phyloP scores from a whole-genome alignment of 2,888 invertebrate genomes.

The Hyppa rectilinea region DNA sequence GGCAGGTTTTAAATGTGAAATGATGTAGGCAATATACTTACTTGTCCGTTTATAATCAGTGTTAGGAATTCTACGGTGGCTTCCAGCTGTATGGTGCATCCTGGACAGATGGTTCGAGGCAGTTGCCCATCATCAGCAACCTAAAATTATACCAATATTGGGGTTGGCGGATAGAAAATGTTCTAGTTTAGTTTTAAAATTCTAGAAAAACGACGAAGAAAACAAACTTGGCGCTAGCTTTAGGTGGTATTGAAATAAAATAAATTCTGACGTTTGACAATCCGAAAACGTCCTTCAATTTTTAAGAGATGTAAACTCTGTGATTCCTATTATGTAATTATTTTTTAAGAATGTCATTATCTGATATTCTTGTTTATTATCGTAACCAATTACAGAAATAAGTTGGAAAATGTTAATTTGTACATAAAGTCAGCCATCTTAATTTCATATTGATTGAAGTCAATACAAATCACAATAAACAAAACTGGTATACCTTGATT shows the following conservation, averaged over 20 bases:
- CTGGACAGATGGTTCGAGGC: conserved; percentile 94
- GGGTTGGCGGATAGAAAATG: neutral
- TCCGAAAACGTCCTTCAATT: conserved; percentile 20
- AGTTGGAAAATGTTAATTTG: conserved; percentile 60
- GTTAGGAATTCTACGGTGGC: conserved; percentile 94
- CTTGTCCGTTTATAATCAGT: conserved; percentile 93
- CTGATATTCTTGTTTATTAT: conserved; percentile 1
- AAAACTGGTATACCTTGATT: conserved; percentile 91
- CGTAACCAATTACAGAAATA: conserved; percentile 28
- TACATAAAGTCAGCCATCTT: conserved; percentile 81
- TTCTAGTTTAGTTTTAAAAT: neutral
- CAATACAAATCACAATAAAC: conserved; percentile 86
- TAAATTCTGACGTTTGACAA: conserved; percentile 54
- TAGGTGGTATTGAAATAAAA: conserved; percentile 8
- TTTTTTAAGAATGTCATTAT: conserved; percentile 1
- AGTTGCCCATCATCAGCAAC: conserved; percentile 93
- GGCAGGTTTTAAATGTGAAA: neutral
- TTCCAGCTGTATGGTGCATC: conserved; percentile 94
- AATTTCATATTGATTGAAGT: conserved; percentile 76
- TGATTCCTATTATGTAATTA: conserved; percentile 13
- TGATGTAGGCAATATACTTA: conserved; percentile 57
- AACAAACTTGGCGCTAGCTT: conserved; percentile 59
- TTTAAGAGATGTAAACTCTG: conserved; percentile 6
- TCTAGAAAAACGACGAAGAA: neutral
- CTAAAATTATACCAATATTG: conserved; percentile 81